Evolutionary conservation across 2,113 vertebrate genomes (phyloP).

Genomic region (Steatornis caripensis): DNA sequence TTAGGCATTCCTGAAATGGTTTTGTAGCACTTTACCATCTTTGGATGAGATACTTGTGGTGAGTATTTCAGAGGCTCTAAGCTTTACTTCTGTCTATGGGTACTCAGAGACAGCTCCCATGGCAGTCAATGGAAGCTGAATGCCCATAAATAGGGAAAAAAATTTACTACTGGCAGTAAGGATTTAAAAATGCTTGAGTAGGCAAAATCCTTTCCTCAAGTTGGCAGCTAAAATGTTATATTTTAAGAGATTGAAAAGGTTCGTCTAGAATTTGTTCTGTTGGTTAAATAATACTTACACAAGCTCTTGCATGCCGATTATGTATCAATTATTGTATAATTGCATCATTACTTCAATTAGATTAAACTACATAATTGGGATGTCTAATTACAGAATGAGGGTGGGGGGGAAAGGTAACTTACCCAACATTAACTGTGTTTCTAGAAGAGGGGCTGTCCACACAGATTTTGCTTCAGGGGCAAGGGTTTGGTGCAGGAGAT

Average conservation of each 20-base stretch:
- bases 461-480: not conserved
- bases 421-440: not conserved
- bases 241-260: slow-evolving; percentile 24
- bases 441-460: not conserved
- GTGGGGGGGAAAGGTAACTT: not conserved
- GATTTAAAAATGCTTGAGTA: not conserved
- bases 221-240: not conserved
- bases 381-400: slow-evolving; percentile 69
- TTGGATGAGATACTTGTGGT: not conserved
- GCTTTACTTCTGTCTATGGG: not conserved
- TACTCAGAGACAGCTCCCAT: not conserved
- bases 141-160: not conserved
- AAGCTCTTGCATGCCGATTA: slow-evolving; percentile 72
- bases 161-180: not conserved
- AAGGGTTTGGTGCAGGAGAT: not conserved
- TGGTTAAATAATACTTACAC: slow-evolving; percentile 70
- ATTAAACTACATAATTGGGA: slow-evolving; percentile 76
- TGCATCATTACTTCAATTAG: slow-evolving; percentile 76
- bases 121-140: not conserved
- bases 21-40: not conserved
- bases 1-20: not conserved
- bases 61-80: not conserved
- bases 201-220: not conserved
- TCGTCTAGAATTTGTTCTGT: slow-evolving; percentile 60
- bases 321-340: slow-evolving; percentile 77